These are phyloP conservation scores for Limanda limanda DNA, from an alignment of 2,113 vertebrate species.

Conservation along the genomic window DNA sequence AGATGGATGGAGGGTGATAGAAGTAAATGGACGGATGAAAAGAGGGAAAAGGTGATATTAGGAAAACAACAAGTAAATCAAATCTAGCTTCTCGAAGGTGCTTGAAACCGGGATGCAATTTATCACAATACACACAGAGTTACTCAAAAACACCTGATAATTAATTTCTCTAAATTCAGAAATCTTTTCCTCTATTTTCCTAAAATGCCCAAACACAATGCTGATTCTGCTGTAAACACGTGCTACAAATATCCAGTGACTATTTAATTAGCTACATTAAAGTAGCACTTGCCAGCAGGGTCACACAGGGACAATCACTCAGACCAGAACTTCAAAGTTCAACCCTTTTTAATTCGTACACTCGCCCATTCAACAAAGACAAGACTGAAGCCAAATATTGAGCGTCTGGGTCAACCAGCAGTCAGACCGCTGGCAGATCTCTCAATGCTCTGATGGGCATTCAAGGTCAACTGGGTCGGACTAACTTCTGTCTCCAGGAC, in stretches of 20 bases:
- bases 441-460: background rate
- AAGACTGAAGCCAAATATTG: conserved; percentile 25
- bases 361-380: conserved; percentile 2
- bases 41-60: background rate
- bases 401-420: conserved; percentile 11
- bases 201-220: background rate
- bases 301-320: conserved; percentile 28
- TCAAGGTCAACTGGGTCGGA: background rate
- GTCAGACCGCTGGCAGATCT: conserved; percentile 4
- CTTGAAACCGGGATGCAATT: background rate
- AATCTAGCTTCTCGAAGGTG: background rate
- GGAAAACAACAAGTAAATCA: conserved; percentile 12
- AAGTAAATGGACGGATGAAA: conserved; percentile 36
- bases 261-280: conserved; percentile 12
- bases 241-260: conserved; percentile 36
- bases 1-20: conserved; percentile 33
- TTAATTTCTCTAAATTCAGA: background rate
- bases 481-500: background rate
- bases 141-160: background rate
- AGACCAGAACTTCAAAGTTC: conserved; percentile 6
- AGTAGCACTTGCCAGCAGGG: background rate
- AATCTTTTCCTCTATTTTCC: background rate
- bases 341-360: conserved; percentile 9
- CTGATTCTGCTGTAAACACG: background rate
- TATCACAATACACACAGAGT: background rate